Conservation (phyloP, 2,888 invertebrate species). For the Caenorhabditis panamensis region DNA sequence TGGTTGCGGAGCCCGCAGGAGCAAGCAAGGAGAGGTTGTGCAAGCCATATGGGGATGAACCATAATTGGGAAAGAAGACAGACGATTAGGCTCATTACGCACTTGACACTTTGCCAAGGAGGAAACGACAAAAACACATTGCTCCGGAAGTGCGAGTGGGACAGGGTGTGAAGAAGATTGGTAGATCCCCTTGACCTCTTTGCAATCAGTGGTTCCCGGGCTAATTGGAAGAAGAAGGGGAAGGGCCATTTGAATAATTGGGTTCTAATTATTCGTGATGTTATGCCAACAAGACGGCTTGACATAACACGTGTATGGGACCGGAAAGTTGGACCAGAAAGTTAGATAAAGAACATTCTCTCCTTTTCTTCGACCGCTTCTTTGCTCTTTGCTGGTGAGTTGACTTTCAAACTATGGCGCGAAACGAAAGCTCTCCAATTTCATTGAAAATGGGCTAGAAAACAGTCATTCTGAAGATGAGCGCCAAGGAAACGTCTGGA, state of each 20-base stretch:
- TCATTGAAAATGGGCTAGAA: too few species aligned
- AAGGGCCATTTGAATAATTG: neutral
- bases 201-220: neutral
- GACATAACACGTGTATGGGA: too few species aligned
- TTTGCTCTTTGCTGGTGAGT: too few species aligned
- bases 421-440: too few species aligned
- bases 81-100: slow-evolving; percentile 44
- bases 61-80: slow-evolving; percentile 33
- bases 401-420: too few species aligned
- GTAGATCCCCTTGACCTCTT: neutral
- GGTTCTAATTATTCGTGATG: neutral
- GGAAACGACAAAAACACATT: slow-evolving; percentile 32
- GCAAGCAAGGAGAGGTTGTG: slow-evolving; percentile 31
- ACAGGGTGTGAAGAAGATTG: too few species aligned
- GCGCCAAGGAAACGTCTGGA: too few species aligned
- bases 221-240: neutral
- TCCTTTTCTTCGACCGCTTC: too few species aligned
- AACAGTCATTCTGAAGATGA: too few species aligned
- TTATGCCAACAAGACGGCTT: neutral
- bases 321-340: too few species aligned
- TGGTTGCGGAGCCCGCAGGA: slow-evolving; percentile 11
- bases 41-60: slow-evolving; percentile 36
- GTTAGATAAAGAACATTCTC: too few species aligned
- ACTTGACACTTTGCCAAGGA: slow-evolving; percentile 45
- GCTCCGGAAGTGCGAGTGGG: slow-evolving; percentile 18